phyloP scores from a whole-genome alignment of 2,797 vertebrate genomes.

The Gallinago solitaria region DNA sequence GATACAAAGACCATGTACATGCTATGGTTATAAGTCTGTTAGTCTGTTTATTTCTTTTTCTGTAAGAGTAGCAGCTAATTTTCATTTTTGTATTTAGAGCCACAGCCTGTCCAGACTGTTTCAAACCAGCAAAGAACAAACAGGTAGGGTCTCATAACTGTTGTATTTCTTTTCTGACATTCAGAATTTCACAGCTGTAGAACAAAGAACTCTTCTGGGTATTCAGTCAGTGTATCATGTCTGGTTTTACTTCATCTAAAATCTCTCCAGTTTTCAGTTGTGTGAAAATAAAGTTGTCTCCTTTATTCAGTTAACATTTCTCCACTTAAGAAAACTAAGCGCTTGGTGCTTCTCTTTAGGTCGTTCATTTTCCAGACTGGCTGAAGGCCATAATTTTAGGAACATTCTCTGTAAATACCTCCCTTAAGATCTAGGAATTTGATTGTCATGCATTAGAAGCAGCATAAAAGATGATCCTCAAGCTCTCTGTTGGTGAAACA shows the following conservation, averaged over 20 bases:
- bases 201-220: background rate
- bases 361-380: background rate
- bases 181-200: background rate
- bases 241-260: conserved; percentile 19
- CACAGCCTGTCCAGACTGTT: conserved; percentile 86
- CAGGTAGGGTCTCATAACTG: conserved; percentile 78
- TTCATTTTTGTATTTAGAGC: conserved; percentile 79
- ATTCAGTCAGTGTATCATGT: background rate
- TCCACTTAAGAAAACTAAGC: background rate
- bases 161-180: background rate
- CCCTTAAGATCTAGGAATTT: background rate
- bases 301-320: background rate
- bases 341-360: background rate
- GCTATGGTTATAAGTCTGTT: background rate
- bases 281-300: background rate
- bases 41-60: background rate
- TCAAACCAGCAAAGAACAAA: conserved; percentile 94
- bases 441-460: background rate
- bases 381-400: background rate
- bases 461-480: background rate
- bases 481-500: conserved; percentile 14
- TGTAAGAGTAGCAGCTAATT: conserved; percentile 13
- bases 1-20: background rate
- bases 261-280: background rate
- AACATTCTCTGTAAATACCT: background rate